These are phyloP conservation scores for Sphaeridia pumilis DNA, from an alignment of 2,888 invertebrate genomes.

Conservation along the genomic window DNA sequence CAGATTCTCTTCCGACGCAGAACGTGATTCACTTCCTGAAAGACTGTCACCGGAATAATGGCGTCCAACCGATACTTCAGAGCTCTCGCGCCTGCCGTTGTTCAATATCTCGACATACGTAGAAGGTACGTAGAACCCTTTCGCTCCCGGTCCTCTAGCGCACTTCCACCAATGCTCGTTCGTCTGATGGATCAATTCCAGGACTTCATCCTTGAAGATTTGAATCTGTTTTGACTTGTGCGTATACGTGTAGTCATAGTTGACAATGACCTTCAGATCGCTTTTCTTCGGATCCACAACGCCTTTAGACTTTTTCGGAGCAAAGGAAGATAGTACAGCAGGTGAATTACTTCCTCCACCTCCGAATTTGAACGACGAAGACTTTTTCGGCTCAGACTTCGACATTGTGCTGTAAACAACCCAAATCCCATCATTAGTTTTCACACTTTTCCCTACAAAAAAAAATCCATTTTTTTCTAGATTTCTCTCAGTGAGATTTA, in stretches of 20 bases:
- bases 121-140: conserved; percentile 34
- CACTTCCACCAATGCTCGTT: conserved; percentile 44
- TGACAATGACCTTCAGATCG: conserved; percentile 9
- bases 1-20: conserved; percentile 2
- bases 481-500: too few species aligned
- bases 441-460: too few species aligned
- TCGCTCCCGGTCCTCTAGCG: conserved; percentile 23
- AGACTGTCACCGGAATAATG: not conserved
- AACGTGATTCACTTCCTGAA: not conserved
- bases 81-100: not conserved
- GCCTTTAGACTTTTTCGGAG: not conserved
- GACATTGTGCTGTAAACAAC: not conserved
- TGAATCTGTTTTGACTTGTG: conserved; percentile 42
- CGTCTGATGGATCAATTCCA: conserved; percentile 44
- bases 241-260: conserved; percentile 44
- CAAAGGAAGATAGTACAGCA: not conserved
- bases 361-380: not conserved
- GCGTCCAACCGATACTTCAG: not conserved
- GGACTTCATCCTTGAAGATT: conserved; percentile 45
- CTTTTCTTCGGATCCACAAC: not conserved
- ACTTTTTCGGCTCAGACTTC: not conserved
- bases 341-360: not conserved
- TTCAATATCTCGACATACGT: conserved; percentile 23
- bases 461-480: too few species aligned
- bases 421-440: too few species aligned